Evolutionary conservation across 2,888 invertebrate genomes (phyloP), one percentile per base, ranked within the genome.

Genomic region (Caenorhabditis sp.): DNA sequence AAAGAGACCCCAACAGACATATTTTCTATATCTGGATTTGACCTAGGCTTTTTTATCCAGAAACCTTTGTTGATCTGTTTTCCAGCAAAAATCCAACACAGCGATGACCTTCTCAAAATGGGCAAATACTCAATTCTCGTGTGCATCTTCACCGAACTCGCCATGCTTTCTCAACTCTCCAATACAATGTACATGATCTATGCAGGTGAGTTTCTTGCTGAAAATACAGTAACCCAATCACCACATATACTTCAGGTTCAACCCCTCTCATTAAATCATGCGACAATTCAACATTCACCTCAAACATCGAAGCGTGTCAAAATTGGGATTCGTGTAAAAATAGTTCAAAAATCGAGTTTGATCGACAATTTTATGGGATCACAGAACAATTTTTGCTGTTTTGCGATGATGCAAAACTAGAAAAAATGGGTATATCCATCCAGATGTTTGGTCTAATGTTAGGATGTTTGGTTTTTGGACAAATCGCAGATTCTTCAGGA

Each of bases 371-470:
- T 38, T 61, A 67, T 25, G 74, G 74, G 4, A 67, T 74, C 20
- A 58, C 61, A 3, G 74, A 74, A 59, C 57, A 72, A 60, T 74
- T 74, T 61, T 60, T 63, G 26, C 61, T 74, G 25, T 62, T 75
- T 20, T 83, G 82, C 43, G 67, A 69, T 1, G 63, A 68, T 17
- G 68, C 77, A 1, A 70, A 72, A 56, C 26, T 74, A 23, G 83
- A 84, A n/a, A 84, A 84, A 57, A 38, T 77, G 21, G 76, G 76
- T 50, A 81, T 83, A 17, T 81, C 83, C 1, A 61, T 80, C 23
- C 84, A 84, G 71, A 84, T 84, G 84, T 64, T 83, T 54, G 84
- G 83, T 17, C 76, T 84, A n/a, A 83, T 84, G 64, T 58, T 84
- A 17, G 84, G 84, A 23, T 78, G 84, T 17, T 38, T 84, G n/a